Evolutionary conservation across 1,140 invertebrate genomes (phyloP).

Genomic region (Drosophila mojavensis): DNA sequence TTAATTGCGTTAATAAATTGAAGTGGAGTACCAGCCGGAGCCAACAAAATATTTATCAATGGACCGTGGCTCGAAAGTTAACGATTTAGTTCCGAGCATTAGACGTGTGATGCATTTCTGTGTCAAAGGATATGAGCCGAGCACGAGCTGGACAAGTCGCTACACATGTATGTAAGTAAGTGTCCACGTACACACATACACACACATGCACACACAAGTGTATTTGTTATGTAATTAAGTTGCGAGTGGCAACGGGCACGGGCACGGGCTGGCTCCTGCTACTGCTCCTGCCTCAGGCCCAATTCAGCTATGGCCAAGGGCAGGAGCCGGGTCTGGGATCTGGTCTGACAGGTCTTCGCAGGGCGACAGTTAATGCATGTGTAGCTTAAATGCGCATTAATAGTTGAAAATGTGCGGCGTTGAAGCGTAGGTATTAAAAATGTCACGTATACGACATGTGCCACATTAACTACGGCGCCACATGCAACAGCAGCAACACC

Average conservation of each 20-base stretch:
- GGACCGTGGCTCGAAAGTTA: not conserved
- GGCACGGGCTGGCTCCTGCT: not conserved
- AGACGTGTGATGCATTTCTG: slow-evolving; percentile 36
- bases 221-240: slow-evolving; percentile 68
- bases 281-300: not conserved
- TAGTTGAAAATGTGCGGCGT: slow-evolving; percentile 82
- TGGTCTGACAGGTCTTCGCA: slow-evolving; percentile 19
- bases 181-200: slow-evolving; percentile 18
- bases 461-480: slow-evolving; percentile 74
- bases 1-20: slow-evolving; percentile 68
- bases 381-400: slow-evolving; percentile 81
- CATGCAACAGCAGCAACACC: slow-evolving; percentile 63
- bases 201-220: slow-evolving; percentile 15
- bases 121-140: slow-evolving; percentile 38
- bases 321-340: slow-evolving; percentile 4
- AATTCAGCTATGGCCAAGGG: slow-evolving; percentile 17
- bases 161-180: slow-evolving; percentile 55
- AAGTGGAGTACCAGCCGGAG: slow-evolving; percentile 55
- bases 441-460: slow-evolving; percentile 81
- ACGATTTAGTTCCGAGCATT: slow-evolving; percentile 28
- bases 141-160: slow-evolving; percentile 18
- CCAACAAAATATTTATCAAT: slow-evolving; percentile 34
- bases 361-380: slow-evolving; percentile 75
- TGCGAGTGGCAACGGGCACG: slow-evolving; percentile 54
- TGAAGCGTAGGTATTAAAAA: slow-evolving; percentile 82